Conservation (phyloP, 2,113 vertebrate species). For the Gopherus evgoodei region DNA sequence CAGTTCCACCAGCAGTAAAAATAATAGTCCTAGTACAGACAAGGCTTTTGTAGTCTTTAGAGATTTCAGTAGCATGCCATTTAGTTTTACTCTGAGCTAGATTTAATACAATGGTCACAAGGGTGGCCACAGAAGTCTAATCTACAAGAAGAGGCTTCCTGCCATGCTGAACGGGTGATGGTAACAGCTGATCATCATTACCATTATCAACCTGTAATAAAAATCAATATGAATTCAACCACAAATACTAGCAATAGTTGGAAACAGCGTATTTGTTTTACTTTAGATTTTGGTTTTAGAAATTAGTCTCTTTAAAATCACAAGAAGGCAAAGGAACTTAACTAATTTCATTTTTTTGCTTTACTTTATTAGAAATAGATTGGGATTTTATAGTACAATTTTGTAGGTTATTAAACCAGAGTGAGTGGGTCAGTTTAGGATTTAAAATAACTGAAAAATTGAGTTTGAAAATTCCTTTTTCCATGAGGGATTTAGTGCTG, state of each 20-base stretch:
- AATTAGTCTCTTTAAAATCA: neutral
- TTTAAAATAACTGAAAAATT: neutral
- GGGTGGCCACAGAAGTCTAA: neutral
- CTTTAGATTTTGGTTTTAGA: neutral
- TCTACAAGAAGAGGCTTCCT: neutral
- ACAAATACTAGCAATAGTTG: neutral
- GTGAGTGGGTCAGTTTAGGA: neutral
- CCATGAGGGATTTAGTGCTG: neutral
- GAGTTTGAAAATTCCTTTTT: neutral
- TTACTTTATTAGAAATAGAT: neutral
- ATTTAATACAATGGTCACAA: neutral
- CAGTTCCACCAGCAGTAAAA: neutral
- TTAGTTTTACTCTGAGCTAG: neutral
- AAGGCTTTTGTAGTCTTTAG: neutral
- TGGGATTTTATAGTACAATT: neutral
- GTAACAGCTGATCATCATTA: neutral
- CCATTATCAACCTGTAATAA: neutral
- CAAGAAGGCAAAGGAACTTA: neutral
- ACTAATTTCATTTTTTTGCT: neutral
- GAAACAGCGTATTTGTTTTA: neutral
- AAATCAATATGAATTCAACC: neutral
- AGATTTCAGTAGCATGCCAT: neutral
- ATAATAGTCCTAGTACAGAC: neutral
- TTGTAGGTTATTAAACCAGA: accelerated
- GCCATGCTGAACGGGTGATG: neutral